phyloP scores from a whole-genome alignment of 2,113 vertebrate genomes.

The Sclerurus mexicanus region DNA sequence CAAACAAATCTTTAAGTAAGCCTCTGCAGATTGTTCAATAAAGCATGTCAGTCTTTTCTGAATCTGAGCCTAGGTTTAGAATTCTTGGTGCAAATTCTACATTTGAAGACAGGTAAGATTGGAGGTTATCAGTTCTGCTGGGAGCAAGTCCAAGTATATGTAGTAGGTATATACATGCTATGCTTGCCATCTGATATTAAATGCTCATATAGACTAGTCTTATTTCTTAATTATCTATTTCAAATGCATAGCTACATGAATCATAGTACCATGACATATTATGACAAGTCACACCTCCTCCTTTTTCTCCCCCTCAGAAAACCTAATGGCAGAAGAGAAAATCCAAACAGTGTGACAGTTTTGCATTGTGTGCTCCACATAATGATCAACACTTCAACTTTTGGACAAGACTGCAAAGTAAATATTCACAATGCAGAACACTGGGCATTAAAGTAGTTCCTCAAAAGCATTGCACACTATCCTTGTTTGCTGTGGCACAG shows the following conservation, averaged over 20 bases:
- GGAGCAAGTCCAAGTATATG: not conserved
- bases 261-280: not conserved
- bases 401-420: not conserved
- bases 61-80: not conserved
- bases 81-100: not conserved
- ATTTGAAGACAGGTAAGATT: not conserved
- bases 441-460: not conserved
- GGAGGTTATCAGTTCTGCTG: rapidly evolving
- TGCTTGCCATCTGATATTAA: not conserved
- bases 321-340: not conserved
- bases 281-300: not conserved
- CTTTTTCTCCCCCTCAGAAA: not conserved
- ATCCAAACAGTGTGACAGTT: not conserved
- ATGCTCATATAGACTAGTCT: not conserved
- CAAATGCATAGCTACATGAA: not conserved
- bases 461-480: not conserved
- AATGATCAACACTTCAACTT: not conserved
- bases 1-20: not conserved
- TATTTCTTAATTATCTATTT: not conserved
- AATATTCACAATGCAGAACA: not conserved
- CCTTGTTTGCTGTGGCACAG: not conserved
- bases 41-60: not conserved
- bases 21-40: not conserved
- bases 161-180: not conserved
- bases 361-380: not conserved